Evolutionary conservation across 2,113 vertebrate species (phyloP).

Genomic region (Thinocorus orbignyianus): DNA sequence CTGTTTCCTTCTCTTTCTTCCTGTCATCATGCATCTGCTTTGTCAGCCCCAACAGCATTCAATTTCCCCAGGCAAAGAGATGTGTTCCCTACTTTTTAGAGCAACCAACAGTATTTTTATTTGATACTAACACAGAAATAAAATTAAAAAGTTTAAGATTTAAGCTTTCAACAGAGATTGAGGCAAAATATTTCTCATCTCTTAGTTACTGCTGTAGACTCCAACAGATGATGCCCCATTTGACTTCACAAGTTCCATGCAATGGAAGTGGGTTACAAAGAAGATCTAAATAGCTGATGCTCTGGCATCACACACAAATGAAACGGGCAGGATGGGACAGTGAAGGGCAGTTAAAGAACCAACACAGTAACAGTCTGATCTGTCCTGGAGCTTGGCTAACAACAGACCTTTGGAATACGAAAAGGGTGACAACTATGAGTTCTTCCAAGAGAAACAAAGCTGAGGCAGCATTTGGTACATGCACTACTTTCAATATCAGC

Average conservation of each 20-base stretch:
- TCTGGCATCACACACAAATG: not conserved
- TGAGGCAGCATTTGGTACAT: not conserved
- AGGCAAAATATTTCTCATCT: not conserved
- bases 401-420: not conserved
- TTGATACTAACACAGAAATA: not conserved
- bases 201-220: not conserved
- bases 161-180: not conserved
- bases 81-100: not conserved
- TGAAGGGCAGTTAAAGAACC: not conserved
- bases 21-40: constrained; percentile 27
- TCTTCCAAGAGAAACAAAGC: not conserved
- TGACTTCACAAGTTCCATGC: not conserved
- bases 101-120: not conserved
- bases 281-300: not conserved
- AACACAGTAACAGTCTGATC: not conserved
- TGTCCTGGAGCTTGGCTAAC: not conserved
- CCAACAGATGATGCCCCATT: not conserved
- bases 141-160: not conserved
- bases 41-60: constrained; percentile 5
- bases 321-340: not conserved
- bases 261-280: not conserved
- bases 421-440: not conserved
- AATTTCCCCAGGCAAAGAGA: not conserved
- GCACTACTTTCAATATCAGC: not conserved
- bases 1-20: constrained; percentile 41